phyloP scores from a whole-genome alignment of 2,113 vertebrate species.

The Epinephelus moara region DNA sequence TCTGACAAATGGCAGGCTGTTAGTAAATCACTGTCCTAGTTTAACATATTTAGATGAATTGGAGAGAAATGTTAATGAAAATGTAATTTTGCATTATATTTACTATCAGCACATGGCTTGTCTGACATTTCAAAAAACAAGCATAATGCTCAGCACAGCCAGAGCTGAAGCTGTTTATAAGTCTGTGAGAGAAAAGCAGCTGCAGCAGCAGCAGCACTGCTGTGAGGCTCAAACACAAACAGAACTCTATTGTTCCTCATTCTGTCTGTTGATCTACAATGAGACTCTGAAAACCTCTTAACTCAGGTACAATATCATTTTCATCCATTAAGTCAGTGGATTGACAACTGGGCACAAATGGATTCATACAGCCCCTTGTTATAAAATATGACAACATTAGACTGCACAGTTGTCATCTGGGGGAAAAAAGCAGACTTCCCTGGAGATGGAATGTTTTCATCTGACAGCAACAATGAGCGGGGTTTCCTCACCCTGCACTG shows the following conservation, averaged over 20 bases:
- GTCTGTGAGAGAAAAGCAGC: neutral
- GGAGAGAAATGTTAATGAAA: neutral
- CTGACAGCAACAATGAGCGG: conserved; percentile 4
- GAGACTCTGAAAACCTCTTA: conserved; percentile 10
- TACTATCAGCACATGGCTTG: neutral
- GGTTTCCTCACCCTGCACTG: conserved; percentile 67
- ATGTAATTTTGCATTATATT: neutral
- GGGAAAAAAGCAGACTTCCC: neutral
- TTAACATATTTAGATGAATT: neutral
- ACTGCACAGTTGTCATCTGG: neutral
- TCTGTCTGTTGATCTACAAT: neutral
- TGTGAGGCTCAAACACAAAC: neutral
- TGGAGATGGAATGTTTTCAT: conserved; percentile 15
- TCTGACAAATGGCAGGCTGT: neutral
- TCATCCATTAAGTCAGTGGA: neutral
- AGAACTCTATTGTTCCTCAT: conserved; percentile 6
- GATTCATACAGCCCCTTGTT: neutral
- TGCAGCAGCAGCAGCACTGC: neutral
- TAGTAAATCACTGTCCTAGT: neutral
- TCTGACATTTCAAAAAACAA: neutral
- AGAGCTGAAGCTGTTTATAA: neutral
- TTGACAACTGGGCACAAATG: neutral
- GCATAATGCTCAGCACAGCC: neutral
- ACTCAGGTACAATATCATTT: neutral
- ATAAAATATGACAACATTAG: neutral